These are phyloP conservation scores for Chelonus insularis DNA, from an alignment of 1,140 invertebrate species.

Conservation along the genomic window DNA sequence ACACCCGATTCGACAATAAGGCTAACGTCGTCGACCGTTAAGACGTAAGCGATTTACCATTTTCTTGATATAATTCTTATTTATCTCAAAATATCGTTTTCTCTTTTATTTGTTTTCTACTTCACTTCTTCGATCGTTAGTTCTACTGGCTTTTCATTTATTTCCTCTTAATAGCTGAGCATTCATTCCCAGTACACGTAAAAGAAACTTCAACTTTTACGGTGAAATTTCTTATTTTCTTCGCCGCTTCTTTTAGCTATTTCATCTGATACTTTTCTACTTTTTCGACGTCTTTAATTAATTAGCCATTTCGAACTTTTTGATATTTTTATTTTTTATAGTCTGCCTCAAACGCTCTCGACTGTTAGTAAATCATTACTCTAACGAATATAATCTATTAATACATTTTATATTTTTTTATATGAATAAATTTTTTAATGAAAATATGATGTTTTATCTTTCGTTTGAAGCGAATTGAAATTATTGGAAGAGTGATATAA, in stretches of 20 bases:
- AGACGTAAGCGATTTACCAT: constrained; percentile 22
- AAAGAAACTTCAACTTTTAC: not conserved
- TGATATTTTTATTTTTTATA: not conserved
- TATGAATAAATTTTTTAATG: no score
- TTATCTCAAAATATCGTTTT: not conserved
- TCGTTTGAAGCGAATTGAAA: no score
- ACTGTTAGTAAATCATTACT: no score
- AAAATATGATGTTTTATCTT: no score
- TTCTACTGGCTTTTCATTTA: constrained; percentile 4
- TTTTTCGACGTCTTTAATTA: no score
- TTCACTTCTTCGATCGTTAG: not conserved
- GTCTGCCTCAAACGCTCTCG: no score
- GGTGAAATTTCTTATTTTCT: not conserved
- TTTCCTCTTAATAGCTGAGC: constrained; percentile 5
- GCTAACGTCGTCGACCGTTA: not conserved
- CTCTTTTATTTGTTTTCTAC: not conserved
- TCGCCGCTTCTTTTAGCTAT: no score
- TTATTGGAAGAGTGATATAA: no score
- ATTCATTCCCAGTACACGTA: not conserved
- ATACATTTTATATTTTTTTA: no score
- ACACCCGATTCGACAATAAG: constrained; percentile 38
- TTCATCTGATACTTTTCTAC: not conserved
- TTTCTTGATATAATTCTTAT: constrained; percentile 8
- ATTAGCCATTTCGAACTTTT: no score
- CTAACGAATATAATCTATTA: no score